A percentile compares a stretch with the other conserved stretches of the same genome.
Conservation (phyloP, 92 coral and sea anemone species). For the Desmophyllum pertusum region DNA sequence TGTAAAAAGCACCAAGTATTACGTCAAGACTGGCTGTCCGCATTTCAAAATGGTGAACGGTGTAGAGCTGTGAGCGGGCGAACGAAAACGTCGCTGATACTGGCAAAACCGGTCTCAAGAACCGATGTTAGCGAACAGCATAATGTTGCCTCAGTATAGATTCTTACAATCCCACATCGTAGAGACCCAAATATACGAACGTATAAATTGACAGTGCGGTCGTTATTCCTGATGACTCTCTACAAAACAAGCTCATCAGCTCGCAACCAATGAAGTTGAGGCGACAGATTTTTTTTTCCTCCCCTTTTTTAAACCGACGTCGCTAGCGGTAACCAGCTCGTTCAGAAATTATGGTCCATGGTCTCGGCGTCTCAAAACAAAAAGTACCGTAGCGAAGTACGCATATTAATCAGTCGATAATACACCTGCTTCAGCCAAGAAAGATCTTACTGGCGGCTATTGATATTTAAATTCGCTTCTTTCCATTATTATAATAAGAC, state of each 20-base stretch:
- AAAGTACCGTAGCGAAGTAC: conserved; percentile 37
- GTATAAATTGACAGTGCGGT: conserved; percentile 48
- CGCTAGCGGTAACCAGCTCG: conserved; percentile 54
- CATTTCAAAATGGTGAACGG: conserved; percentile 42
- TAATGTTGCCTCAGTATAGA: conserved; percentile 8
- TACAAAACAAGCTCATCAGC: conserved; percentile 59
- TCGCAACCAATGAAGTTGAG: conserved; percentile 50
- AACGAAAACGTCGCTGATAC: conserved; percentile 8
- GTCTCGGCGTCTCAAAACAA: conserved; percentile 47
- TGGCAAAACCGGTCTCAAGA: conserved; percentile 7
- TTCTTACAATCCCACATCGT: conserved; percentile 39
- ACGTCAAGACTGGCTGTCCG: conserved; percentile 21
- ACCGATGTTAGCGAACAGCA: conserved; percentile 35
- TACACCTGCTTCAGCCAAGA: conserved; percentile 45
- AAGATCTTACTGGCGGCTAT: conserved; percentile 49
- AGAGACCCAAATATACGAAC: conserved; percentile 44
- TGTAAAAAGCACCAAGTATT: conserved; percentile 27
- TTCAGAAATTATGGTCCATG: conserved; percentile 57
- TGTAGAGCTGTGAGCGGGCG: conserved; percentile 20
- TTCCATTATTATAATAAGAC: conserved; percentile 30
- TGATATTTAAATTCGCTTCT: conserved; percentile 72
- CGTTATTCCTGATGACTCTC: conserved; percentile 39
- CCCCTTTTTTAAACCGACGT: conserved; percentile 32
- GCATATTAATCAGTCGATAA: conserved; percentile 50
- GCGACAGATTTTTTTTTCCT: background rate